Base-by-base conservation (phyloP, 1,140 invertebrate genomes). In the Papilio polyxenes region DNA sequence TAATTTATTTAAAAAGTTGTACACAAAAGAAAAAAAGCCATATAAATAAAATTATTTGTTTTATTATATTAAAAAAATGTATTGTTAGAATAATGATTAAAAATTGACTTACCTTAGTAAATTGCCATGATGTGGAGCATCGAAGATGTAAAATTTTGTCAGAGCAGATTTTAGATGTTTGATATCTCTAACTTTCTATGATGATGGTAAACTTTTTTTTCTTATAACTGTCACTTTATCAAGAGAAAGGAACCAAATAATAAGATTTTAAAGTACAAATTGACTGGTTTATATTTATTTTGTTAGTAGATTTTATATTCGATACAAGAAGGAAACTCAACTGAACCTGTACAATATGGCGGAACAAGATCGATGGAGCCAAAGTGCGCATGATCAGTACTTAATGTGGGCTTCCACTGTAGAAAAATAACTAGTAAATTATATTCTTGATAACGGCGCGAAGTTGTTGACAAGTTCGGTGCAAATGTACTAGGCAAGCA, bases 401-500 rank as follows among this genome's bases (percentile, higher is more conserved):
- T 69, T 69, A 69, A 23, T 9, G 20, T 69, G 40, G 40, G 15
- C 23, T 69, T 69, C 6, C 65, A 31, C 4, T 69, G 65, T 15
- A 20, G 8, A 69, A 69, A 69, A 31, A n/a, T n/a, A n/a, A 69
- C 65, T 69, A 31, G n/a, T 69, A 31, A 31, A 31, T 69, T 23
- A 6, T 69, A 23, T 20, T 23, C 23, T 62, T 59, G 13, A 62
- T 20, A 23, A 44, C 7, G 40, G 40, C 40, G 40, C 40, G 40
- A 44, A 20, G 20, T 62, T 62, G 20, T 62, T 62, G 15, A 53
- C 51, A 62, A 62, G 9, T 62, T 23, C n/a, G 79, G 69, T 80
- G 79, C 62, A 69, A 40, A 49, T 69, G 15, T 80, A 80, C 79
- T 31, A 72, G 79, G 79, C 7, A 37, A 20, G 23, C 79, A 80